Evolutionary conservation across 1,140 invertebrate species (phyloP).

Genomic region (Cotesia vestalis): DNA sequence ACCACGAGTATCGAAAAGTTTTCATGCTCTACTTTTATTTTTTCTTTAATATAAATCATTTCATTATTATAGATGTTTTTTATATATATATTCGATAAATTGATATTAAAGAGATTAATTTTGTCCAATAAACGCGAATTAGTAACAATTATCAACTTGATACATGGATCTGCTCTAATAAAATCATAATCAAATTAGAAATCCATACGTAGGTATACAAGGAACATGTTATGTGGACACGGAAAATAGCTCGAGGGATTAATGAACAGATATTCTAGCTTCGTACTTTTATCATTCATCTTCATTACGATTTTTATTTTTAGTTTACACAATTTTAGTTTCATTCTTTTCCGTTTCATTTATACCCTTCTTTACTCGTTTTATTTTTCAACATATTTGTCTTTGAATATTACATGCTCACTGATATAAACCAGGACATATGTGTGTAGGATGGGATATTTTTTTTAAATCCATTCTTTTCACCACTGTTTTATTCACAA

Average conservation of each 20-base stretch:
- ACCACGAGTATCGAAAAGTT: constrained; percentile 38
- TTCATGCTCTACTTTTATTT: constrained; percentile 30
- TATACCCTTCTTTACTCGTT: neutral
- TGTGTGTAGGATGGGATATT: neutral
- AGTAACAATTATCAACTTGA: neutral
- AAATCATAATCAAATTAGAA: no score
- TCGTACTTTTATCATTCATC: constrained; percentile 27
- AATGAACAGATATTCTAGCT: constrained; percentile 17
- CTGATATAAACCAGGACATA: no score
- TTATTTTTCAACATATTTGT: neutral
- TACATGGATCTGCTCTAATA: neutral
- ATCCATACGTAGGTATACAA: neutral
- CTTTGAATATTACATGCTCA: no score
- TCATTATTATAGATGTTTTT: no score
- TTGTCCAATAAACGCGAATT: no score
- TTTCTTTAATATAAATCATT: neutral
- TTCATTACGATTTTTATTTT: constrained; percentile 22
- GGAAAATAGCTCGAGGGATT: constrained; percentile 19
- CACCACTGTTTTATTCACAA: neutral
- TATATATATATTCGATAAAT: no score
- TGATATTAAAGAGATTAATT: no score
- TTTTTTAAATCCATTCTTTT: neutral
- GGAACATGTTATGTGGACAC: neutral
- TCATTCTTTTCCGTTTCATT: neutral
- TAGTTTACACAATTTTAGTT: constrained; percentile 22